phyloP scores from a whole-genome alignment of 2,113 vertebrate genomes.

The Gnathonemus longibarbis region DNA sequence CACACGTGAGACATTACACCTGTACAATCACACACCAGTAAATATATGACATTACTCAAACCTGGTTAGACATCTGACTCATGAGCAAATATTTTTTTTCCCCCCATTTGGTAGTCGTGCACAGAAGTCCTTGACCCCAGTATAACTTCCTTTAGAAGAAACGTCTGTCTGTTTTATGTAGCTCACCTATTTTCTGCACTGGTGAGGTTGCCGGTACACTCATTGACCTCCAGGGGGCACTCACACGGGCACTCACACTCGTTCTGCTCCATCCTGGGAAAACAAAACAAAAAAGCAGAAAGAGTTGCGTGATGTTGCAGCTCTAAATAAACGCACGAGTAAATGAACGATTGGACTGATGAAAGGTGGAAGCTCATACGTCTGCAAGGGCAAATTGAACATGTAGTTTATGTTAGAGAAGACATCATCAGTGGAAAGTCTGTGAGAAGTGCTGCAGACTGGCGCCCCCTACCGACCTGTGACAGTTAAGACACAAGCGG shows the following conservation, averaged over 20 bases:
- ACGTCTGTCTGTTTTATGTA: background rate
- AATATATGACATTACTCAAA: background rate
- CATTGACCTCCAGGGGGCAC: slow-evolving; percentile 96
- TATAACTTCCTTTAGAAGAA: background rate
- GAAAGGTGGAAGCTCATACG: background rate
- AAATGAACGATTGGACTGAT: background rate
- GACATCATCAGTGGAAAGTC: background rate
- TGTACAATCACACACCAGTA: background rate
- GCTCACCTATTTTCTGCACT: slow-evolving; percentile 87
- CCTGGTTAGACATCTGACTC: background rate
- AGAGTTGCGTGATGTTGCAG: background rate
- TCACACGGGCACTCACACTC: slow-evolving; percentile 98
- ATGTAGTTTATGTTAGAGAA: background rate
- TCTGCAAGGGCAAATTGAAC: background rate
- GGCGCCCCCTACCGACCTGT: slow-evolving; percentile 64
- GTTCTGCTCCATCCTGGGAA: slow-evolving; percentile 91
- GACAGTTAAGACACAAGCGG: slow-evolving; percentile 96
- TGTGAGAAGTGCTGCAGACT: background rate
- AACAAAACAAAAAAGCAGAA: background rate
- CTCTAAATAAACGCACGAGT: background rate
- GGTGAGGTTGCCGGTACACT: slow-evolving; percentile 95
- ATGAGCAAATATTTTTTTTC: background rate
- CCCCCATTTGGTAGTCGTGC: background rate
- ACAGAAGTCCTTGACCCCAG: background rate
- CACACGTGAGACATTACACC: background rate